Evolutionary conservation across 2,888 invertebrate genomes (phyloP).

Genomic region (Andrena minutula): DNA sequence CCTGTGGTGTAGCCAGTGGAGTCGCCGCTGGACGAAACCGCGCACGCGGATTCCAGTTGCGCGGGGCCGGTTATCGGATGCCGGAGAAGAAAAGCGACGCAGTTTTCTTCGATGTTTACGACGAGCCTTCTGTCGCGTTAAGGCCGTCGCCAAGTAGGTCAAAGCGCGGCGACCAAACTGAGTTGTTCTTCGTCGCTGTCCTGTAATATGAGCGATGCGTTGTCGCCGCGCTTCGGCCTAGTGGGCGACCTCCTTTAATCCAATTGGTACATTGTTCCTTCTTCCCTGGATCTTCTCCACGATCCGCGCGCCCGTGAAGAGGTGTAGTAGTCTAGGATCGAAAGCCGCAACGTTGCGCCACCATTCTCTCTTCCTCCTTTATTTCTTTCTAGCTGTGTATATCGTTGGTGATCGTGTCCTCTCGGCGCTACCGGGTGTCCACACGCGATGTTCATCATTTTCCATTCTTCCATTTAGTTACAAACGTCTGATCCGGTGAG

Average conservation of each 20-base stretch:
- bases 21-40: conserved; percentile 55
- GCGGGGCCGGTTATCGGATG: conserved; percentile 21
- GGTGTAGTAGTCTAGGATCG: conserved; percentile 4
- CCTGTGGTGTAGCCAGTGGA: background rate
- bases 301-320: background rate
- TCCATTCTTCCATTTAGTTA: conserved; percentile 76
- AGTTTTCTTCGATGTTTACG: background rate
- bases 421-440: conserved; percentile 16
- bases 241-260: too few relatives aligned
- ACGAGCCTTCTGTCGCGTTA: too few relatives aligned
- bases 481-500: conserved; percentile 68
- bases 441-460: conserved; percentile 77
- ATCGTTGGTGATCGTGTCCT: conserved; percentile 6
- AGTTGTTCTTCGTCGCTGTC: background rate
- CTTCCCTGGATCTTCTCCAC: background rate
- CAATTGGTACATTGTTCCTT: conserved; percentile 1
- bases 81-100: conserved; percentile 21
- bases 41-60: conserved; percentile 40
- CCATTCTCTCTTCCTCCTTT: background rate
- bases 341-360: conserved; percentile 4
- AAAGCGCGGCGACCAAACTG: background rate
- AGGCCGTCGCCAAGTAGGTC: too few relatives aligned
- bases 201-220: too few relatives aligned
- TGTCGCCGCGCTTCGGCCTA: too few relatives aligned
- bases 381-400: background rate